phyloP scores from a whole-genome alignment of 1,140 invertebrate species.

The Drosophila suzukii region DNA sequence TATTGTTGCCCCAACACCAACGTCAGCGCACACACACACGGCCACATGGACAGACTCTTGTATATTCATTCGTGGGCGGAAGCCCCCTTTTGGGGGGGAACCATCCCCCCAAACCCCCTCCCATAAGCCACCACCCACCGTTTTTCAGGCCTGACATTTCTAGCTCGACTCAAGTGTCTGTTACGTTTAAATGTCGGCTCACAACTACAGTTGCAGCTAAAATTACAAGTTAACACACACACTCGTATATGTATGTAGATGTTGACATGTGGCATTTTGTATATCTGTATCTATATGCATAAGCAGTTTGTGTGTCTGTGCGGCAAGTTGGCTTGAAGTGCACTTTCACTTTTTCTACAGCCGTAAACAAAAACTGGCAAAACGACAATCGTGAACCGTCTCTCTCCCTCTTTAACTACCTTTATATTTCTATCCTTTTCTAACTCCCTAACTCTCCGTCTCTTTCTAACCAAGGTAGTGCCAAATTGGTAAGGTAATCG shows the following conservation, averaged over 20 bases:
- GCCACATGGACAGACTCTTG: slow-evolving; percentile 1
- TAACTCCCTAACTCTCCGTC: not conserved
- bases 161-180: slow-evolving; percentile 76
- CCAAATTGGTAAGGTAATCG: slow-evolving; percentile 14
- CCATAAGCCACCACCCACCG: not conserved
- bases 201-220: slow-evolving; percentile 38
- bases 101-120: not conserved
- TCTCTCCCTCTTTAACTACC: not conserved
- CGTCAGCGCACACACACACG: slow-evolving; percentile 6
- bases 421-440: not conserved
- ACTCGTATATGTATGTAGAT: slow-evolving; percentile 3
- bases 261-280: slow-evolving; percentile 46
- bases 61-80: slow-evolving; percentile 52
- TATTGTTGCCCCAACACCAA: slow-evolving; percentile 63
- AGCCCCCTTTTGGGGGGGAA: not conserved
- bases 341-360: slow-evolving; percentile 73
- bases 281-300: slow-evolving; percentile 25
- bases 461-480: not conserved
- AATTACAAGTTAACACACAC: slow-evolving; percentile 27
- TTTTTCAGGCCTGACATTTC: slow-evolving; percentile 59
- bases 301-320: slow-evolving; percentile 5
- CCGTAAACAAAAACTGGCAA: slow-evolving; percentile 70
- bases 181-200: slow-evolving; percentile 72
- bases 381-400: slow-evolving; percentile 62
- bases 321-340: slow-evolving; percentile 41